Evolutionary conservation across 2,113 vertebrate genomes (phyloP).

Genomic region (Anser brachyrhynchus): DNA sequence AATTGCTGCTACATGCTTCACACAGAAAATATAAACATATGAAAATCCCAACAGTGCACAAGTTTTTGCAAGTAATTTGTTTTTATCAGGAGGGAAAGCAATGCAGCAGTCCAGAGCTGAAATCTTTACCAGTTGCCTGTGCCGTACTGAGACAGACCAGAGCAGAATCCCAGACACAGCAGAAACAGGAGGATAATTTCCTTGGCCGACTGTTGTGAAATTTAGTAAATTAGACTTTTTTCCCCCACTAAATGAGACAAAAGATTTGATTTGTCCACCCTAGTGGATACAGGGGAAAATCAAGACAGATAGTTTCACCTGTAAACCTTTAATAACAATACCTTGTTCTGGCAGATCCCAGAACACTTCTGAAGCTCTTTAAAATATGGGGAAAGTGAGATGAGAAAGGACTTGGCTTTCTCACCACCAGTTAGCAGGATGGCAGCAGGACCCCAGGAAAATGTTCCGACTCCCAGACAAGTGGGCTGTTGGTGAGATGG

Average conservation of each 20-base stretch:
- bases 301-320: conserved; percentile 53
- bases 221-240: conserved; percentile 1
- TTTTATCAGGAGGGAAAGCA: not conserved
- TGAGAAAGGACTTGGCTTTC: not conserved
- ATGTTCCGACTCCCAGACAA: not conserved
- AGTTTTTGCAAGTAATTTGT: not conserved
- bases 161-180: conserved; percentile 3
- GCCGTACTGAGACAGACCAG: not conserved
- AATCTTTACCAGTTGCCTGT: not conserved
- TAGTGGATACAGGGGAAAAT: not conserved
- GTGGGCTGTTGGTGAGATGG: rapidly evolving
- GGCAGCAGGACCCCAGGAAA: not conserved
- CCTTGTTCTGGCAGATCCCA: not conserved
- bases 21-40: not conserved
- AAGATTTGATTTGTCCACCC: conserved; percentile 42
- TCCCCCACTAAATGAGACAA: not conserved
- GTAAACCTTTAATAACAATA: conserved; percentile 47
- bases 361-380: not conserved
- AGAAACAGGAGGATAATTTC: conserved; percentile 30
- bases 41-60: not conserved
- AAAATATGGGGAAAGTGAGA: not conserved
- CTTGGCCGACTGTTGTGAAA: not conserved
- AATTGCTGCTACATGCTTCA: not conserved
- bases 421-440: not conserved
- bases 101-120: not conserved